phyloP scores from a whole-genome alignment of 2,113 vertebrate species.

The Menidia beryllina region DNA sequence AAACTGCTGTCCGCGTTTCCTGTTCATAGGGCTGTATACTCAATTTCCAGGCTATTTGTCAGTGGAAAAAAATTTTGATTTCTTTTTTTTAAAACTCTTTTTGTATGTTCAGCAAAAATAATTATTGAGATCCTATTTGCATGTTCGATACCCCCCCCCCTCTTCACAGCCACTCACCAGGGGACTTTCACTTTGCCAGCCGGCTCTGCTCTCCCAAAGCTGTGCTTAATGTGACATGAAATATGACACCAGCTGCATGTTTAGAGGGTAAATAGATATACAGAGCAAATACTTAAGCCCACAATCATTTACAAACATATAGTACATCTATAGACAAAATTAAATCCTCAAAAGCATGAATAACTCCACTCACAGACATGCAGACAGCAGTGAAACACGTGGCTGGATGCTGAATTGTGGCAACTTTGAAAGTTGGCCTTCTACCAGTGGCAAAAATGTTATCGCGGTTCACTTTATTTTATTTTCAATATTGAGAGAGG shows the following conservation, averaged over 20 bases:
- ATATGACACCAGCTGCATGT: conserved; percentile 53
- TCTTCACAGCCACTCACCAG: conserved; percentile 17
- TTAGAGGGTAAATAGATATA: conserved; percentile 57
- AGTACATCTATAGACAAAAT: conserved; percentile 17
- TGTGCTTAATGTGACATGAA: conserved; percentile 70
- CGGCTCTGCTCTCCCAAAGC: conserved; percentile 44
- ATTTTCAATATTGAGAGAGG: conserved; percentile 40
- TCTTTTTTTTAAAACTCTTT: conserved; percentile 1
- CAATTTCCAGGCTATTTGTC: conserved; percentile 32
- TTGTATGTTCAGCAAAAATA: conserved; percentile 18
- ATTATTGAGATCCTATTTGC: conserved; percentile 37
- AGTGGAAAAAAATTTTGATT: conserved; percentile 21
- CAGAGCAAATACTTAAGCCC: conserved; percentile 34
- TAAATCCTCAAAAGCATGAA: conserved; percentile 14
- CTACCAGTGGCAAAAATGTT: conserved; percentile 27
- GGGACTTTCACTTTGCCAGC: conserved; percentile 16
- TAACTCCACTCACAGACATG: not conserved
- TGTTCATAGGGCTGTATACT: conserved; percentile 22
- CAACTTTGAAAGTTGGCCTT: conserved; percentile 32
- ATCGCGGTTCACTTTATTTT: conserved; percentile 33
- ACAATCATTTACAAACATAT: conserved; percentile 39
- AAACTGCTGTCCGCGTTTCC: conserved; percentile 40
- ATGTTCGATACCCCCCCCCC: not conserved
- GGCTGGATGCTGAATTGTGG: conserved; percentile 12
- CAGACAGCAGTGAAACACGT: conserved; percentile 21